Evolutionary conservation across 2,888 invertebrate species (phyloP).

Genomic region (Petrolisthes cinctipes): DNA sequence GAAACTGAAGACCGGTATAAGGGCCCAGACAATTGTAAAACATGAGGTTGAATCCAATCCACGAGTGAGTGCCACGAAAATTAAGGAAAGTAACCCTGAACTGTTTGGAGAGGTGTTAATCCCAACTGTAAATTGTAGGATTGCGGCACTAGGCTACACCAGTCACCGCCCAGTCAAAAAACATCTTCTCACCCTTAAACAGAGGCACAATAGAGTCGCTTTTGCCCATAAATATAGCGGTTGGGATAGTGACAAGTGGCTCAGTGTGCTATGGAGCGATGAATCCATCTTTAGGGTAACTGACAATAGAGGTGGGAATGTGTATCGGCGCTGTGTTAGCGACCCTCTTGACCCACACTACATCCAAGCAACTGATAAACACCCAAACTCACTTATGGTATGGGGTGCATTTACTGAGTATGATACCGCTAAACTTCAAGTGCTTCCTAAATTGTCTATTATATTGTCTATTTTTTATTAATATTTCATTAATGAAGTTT

Average conservation of each 20-base stretch:
- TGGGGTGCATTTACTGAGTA: too few relatives aligned
- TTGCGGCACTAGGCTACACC: not conserved
- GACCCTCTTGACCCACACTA: not conserved
- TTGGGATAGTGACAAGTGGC: not conserved
- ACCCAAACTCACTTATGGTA: too few relatives aligned
- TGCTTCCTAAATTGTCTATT: too few relatives aligned
- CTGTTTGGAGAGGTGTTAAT: not conserved
- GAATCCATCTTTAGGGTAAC: constrained; percentile 2
- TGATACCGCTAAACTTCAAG: too few relatives aligned
- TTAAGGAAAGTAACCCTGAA: constrained; percentile 16
- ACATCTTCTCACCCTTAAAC: not conserved
- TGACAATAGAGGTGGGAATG: not conserved
- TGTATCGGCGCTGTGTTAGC: not conserved
- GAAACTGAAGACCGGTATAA: not conserved
- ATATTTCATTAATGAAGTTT: too few relatives aligned
- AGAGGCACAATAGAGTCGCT: not conserved
- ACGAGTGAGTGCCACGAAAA: not conserved
- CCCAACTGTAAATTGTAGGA: not conserved
- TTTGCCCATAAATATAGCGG: not conserved
- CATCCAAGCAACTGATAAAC: too few relatives aligned
- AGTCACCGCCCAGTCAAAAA: not conserved
- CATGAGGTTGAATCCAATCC: not conserved
- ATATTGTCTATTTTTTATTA: too few relatives aligned
- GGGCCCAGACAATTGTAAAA: constrained; percentile 1
- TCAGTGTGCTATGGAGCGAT: constrained; percentile 5